Percentiles rank a stretch among this genome's conserved stretches.
These are phyloP conservation scores for Adela reaumurella DNA, from an alignment of 2,888 invertebrate species.

Conservation along the genomic window DNA sequence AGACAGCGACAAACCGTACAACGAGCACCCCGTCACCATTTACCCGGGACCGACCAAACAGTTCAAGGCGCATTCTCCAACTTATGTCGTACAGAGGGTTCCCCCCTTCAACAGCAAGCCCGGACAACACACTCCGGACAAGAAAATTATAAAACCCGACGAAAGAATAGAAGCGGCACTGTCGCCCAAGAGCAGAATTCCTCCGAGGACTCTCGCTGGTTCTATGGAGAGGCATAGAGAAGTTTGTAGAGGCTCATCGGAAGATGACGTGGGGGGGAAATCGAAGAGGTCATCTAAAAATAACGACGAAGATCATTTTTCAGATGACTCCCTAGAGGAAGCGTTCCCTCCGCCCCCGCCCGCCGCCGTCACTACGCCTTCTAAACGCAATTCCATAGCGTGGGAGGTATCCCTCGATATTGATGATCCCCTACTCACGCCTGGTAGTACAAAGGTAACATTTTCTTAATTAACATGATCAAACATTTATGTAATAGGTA, in stretches of 20 bases:
- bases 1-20: constrained; percentile 51
- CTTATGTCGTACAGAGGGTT: constrained; percentile 32
- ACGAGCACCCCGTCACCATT: constrained; percentile 65
- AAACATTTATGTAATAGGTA: neutral
- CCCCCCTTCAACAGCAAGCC: constrained; percentile 39
- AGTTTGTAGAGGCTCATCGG: constrained; percentile 64
- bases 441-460: constrained; percentile 63
- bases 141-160: constrained; percentile 31
- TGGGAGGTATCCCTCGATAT: constrained; percentile 83
- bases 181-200: constrained; percentile 53
- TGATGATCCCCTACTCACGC: constrained; percentile 64
- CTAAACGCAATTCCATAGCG: constrained; percentile 78
- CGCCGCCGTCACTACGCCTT: constrained; percentile 52
- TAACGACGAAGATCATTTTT: constrained; percentile 62
- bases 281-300: constrained; percentile 31
- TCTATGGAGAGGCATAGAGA: constrained; percentile 76
- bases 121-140: constrained; percentile 22
- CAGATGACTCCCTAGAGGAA: constrained; percentile 81
- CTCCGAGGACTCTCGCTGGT: constrained; percentile 67
- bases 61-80: constrained; percentile 38
- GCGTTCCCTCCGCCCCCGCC: constrained; percentile 60
- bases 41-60: constrained; percentile 57
- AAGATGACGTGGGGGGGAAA: constrained; percentile 38
- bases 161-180: constrained; percentile 40
- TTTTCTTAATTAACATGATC: neutral